These are phyloP conservation scores for Ctenochaetus hawaiiensis DNA, from an alignment of 2,797 vertebrate species.

Conservation along the genomic window DNA sequence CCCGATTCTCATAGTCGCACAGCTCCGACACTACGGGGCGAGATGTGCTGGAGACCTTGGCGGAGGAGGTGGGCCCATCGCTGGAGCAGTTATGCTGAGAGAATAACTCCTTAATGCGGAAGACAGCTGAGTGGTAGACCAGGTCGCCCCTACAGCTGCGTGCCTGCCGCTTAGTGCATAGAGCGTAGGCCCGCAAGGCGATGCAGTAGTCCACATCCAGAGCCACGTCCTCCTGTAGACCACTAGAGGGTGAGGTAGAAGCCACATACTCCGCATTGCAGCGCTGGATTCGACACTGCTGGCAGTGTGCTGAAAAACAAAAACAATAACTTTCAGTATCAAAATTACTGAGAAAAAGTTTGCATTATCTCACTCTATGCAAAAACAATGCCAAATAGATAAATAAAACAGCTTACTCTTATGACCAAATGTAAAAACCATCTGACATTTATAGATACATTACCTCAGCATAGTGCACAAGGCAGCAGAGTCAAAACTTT, in stretches of 20 bases:
- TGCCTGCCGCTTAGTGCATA: slow-evolving; percentile 86
- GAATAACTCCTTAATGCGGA: slow-evolving; percentile 89
- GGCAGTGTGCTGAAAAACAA: slow-evolving; percentile 81
- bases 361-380: background rate
- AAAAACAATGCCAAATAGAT: background rate
- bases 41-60: slow-evolving; percentile 79
- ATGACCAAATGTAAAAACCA: slow-evolving; percentile 9
- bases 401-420: background rate
- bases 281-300: slow-evolving; percentile 88
- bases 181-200: slow-evolving; percentile 84
- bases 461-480: slow-evolving; percentile 43
- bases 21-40: slow-evolving; percentile 80
- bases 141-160: slow-evolving; percentile 87
- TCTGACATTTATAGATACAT: slow-evolving; percentile 36
- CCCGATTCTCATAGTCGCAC: slow-evolving; percentile 85
- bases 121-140: slow-evolving; percentile 88
- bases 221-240: slow-evolving; percentile 82
- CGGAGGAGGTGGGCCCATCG: slow-evolving; percentile 86
- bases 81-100: slow-evolving; percentile 89
- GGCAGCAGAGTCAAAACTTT: slow-evolving; percentile 53
- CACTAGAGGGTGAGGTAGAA: slow-evolving; percentile 84
- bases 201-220: slow-evolving; percentile 87
- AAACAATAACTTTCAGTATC: background rate
- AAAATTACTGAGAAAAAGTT: background rate
- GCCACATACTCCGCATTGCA: slow-evolving; percentile 88